Conservation (phyloP, 2,888 invertebrate species). For the Meta bourneti region DNA sequence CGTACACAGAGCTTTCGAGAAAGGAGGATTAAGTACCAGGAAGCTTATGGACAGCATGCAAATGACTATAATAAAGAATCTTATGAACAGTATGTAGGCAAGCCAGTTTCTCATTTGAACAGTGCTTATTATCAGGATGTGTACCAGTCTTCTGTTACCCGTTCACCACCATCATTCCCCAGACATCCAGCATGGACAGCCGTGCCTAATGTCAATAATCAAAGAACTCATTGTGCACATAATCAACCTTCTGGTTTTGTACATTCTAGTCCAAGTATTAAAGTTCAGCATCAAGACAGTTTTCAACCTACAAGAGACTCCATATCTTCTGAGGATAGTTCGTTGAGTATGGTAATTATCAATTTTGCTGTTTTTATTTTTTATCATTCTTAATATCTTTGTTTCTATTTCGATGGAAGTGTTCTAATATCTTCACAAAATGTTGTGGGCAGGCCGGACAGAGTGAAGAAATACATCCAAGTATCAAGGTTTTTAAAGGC, state of each 20-base stretch:
- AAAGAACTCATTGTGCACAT: slow-evolving; percentile 68
- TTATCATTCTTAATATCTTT: neutral
- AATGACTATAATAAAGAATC: slow-evolving; percentile 40
- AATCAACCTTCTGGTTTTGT: slow-evolving; percentile 58
- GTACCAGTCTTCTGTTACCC: slow-evolving; percentile 37
- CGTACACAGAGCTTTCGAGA: slow-evolving; percentile 74
- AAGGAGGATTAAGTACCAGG: slow-evolving; percentile 65
- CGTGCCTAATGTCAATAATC: slow-evolving; percentile 72
- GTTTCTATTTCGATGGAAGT: too few species aligned
- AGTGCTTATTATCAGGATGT: slow-evolving; percentile 73
- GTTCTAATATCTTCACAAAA: too few species aligned
- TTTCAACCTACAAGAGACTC: slow-evolving; percentile 74
- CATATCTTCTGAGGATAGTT: slow-evolving; percentile 76
- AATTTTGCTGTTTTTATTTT: neutral
- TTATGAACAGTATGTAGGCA: slow-evolving; percentile 55
- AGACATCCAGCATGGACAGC: slow-evolving; percentile 74
- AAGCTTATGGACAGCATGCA: slow-evolving; percentile 43
- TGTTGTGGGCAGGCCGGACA: too few species aligned
- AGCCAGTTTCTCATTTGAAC: slow-evolving; percentile 58
- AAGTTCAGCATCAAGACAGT: slow-evolving; percentile 72
- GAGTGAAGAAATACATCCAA: too few species aligned
- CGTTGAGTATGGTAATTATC: slow-evolving; percentile 71
- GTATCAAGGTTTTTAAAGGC: too few species aligned
- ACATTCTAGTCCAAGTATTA: slow-evolving; percentile 75
- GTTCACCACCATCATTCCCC: slow-evolving; percentile 72